phyloP scores from a whole-genome alignment of 1,140 invertebrate genomes.

The Colletes gigas region DNA sequence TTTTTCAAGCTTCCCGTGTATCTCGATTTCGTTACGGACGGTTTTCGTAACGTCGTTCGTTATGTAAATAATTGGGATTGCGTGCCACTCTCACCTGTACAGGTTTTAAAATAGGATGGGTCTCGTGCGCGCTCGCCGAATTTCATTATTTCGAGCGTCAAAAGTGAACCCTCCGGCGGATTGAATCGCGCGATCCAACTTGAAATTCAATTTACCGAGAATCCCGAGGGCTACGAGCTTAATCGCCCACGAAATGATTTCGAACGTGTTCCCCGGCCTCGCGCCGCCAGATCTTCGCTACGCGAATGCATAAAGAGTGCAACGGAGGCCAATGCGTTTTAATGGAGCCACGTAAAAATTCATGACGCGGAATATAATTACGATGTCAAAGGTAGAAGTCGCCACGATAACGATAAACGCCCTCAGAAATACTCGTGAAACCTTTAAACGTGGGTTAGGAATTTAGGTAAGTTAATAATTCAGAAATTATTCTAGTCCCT shows the following conservation, averaged over 20 bases:
- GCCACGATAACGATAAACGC: background rate
- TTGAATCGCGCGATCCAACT: slow-evolving; percentile 1
- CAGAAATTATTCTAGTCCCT: too few species aligned
- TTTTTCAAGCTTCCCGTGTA: too few species aligned
- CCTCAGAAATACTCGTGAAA: background rate
- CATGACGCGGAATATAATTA: background rate
- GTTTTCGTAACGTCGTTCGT: too few species aligned
- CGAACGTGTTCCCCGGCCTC: background rate
- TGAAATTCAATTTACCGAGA: slow-evolving; percentile 35
- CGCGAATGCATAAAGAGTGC: background rate
- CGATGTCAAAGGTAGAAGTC: background rate
- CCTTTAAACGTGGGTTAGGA: too few species aligned
- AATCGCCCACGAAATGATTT: slow-evolving; percentile 32
- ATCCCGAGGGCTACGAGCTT: slow-evolving; percentile 4
- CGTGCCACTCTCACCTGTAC: too few species aligned
- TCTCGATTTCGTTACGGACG: too few species aligned
- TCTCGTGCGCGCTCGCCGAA: too few species aligned
- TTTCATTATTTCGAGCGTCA: background rate
- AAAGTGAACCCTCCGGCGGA: slow-evolving; percentile 6
- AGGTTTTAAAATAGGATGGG: background rate
- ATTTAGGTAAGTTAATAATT: too few species aligned
- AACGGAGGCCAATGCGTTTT: background rate
- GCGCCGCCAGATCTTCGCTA: slow-evolving; percentile 1
- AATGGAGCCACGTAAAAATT: background rate
- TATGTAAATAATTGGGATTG: too few species aligned